Evolutionary conservation across 2,888 invertebrate genomes (phyloP), one percentile per base, ranked within the genome.

Genomic region (Heliconius ismenius): DNA sequence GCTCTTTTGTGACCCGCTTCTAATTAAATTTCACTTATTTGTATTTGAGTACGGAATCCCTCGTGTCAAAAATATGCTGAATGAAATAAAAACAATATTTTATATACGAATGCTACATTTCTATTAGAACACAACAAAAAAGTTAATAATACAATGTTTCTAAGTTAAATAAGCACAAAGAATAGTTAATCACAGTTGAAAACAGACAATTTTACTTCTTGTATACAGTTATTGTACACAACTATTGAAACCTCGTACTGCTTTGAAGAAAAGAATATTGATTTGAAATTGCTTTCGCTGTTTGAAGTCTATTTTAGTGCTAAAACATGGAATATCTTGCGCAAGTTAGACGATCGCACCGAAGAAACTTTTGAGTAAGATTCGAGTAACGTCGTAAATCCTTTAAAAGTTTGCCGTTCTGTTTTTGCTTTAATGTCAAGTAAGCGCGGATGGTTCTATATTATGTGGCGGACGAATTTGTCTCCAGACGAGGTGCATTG

Each of bases 401-500:
- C 78, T 81, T 79, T 81, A 80, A 79, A 80, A 81, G 79, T 81
- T 81, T 62, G 43, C 73, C 79, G 79, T 77, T 74, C 79, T 79
- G 79, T 76, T 81, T 75, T 60, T 76, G 79, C 82, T 84, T 81
- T 81, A 82, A 83, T 79, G 82, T 82, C 78, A 79, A 78, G 82
- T 82, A 78, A 79, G 79, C 74, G 76, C 72, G 69, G 68, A 74
- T 77, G 68, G 81, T 81, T 81, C 82, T 82, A 83, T 83, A 85
- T 85, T 83, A 82, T 83, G 81, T 82, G 81, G 82, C 79, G 79
- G 81, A 83, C 82, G 82, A 88, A 89, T 88, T 87, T 85, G 85
- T 89, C 86, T 86, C 85, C 82, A 83, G 82, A 79, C 77, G 80
- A 81, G 84, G 84, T 88, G 89, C 88, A 88, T 84, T 85, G 85